Evolutionary conservation across 2,113 vertebrate genomes (phyloP).

Genomic region (Erpornis zantholeuca): DNA sequence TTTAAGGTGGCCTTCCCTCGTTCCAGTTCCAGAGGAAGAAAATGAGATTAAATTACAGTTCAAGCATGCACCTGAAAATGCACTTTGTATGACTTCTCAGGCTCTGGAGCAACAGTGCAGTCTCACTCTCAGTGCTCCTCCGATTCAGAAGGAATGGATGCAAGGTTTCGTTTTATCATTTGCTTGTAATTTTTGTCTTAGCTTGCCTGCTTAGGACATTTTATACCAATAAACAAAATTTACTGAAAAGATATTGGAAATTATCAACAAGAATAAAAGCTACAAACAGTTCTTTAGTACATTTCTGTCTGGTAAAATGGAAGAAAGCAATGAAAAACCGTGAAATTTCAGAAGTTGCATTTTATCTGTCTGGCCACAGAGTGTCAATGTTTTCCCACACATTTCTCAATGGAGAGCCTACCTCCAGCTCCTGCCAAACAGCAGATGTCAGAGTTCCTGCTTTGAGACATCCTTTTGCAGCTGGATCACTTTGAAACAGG

Average conservation of each 20-base stretch:
- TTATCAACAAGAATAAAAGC: not conserved
- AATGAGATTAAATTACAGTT: not conserved
- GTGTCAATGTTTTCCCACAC: slow-evolving; percentile 45
- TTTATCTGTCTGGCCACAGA: not conserved
- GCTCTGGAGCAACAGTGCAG: not conserved
- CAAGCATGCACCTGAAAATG: not conserved
- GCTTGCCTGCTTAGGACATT: not conserved
- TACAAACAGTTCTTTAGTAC: not conserved
- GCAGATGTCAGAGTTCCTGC: not conserved
- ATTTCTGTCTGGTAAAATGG: not conserved
- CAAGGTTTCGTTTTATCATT: not conserved
- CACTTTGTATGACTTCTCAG: not conserved
- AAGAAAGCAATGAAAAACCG: not conserved
- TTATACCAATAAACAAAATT: not conserved
- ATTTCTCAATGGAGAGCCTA: accelerated
- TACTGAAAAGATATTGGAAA: not conserved
- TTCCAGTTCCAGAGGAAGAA: not conserved
- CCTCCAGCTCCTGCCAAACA: not conserved
- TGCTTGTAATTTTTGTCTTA: not conserved
- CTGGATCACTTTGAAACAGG: not conserved
- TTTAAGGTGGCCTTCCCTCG: not conserved
- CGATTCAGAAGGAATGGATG: not conserved
- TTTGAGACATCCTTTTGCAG: not conserved
- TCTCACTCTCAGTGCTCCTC: not conserved
- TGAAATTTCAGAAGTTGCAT: not conserved